These are phyloP conservation scores for Enteromius unitaeniatus DNA, from an alignment of 2,797 vertebrate genomes.

Conservation along the genomic window DNA sequence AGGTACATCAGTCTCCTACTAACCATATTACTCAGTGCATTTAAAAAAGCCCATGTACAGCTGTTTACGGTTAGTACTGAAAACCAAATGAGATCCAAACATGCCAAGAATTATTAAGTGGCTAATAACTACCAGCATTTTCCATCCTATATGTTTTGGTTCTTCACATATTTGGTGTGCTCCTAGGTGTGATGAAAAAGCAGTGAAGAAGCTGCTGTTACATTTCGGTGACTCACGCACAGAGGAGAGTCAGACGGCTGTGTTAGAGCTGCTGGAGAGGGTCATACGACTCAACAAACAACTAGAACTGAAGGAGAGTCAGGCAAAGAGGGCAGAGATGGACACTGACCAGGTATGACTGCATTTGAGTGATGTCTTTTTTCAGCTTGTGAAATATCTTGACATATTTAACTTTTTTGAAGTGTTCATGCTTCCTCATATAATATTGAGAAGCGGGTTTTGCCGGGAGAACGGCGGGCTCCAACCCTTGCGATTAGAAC, in stretches of 20 bases:
- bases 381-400: neutral
- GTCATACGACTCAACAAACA: constrained; percentile 78
- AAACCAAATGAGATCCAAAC: neutral
- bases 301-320: constrained; percentile 79
- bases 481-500: no score
- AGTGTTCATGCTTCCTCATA: no score
- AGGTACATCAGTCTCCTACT: constrained; percentile 69
- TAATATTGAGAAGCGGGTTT: no score
- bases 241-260: constrained; percentile 70
- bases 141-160: neutral
- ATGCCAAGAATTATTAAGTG: neutral
- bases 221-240: constrained; percentile 71
- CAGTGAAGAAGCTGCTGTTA: constrained; percentile 75
- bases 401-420: neutral
- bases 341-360: constrained; percentile 74
- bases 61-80: neutral
- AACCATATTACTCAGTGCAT: neutral
- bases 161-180: constrained; percentile 3
- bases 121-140: neutral
- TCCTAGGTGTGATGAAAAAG: constrained; percentile 83
- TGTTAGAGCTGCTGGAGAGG: constrained; percentile 76
- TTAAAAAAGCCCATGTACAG: no score
- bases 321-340: constrained; percentile 67
- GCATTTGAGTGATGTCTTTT: neutral
- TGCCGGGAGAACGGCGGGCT: no score